Base-by-base conservation (phyloP, 2,888 invertebrate species). In the Scaptomyza reducta region DNA sequence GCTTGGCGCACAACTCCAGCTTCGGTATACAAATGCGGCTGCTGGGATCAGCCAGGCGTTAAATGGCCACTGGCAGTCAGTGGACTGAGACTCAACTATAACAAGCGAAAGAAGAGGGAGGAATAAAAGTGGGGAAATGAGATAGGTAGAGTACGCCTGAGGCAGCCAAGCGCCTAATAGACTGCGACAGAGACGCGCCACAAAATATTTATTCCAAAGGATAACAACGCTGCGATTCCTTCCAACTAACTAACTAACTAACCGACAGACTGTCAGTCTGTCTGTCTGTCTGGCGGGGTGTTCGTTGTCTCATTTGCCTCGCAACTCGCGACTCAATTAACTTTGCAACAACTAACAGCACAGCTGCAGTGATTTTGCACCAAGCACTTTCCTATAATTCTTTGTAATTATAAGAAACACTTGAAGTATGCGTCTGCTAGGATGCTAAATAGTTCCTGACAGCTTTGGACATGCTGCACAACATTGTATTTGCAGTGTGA, bases 141-240 rank as follows among this genome's bases (percentile, higher is more conserved):
- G 29, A 13, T 22, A 22, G 22, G 22, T 22, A 22, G 46, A 38
- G 46, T 51, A 16, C 53, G 58, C 51, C 45, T 16, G 40, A 47
- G 56, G 75, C 87, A 84, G 70, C 69, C 82, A 85, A 84, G 77
- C 79, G 84, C 75, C 75, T 86, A 86, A 89, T 84, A 85, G 88
- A 82, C 88, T 81, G 79, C 82, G 75, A 67, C 68, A 78, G 54
- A 60, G 46, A 54, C 47, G 35, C 58, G 49, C 38, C 54, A 27
- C 35, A 45, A 45, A 45, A 25, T 22, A 16, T 40, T 40, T 40
- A 29, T 18, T 38, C 27, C 3, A 27, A 33, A 29, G 64, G 33
- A 50, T 35, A 49, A 7, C 46, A 18, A 40, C 40, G 13, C 16
- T 31, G 47, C n/a, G 31, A 9, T 47, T 38, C n/a, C n/a, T n/a